Percentiles rank a stretch among this genome's conserved stretches.
These are phyloP conservation scores for Ibycter americanus DNA, from an alignment of 2,797 vertebrate genomes.

Conservation along the genomic window DNA sequence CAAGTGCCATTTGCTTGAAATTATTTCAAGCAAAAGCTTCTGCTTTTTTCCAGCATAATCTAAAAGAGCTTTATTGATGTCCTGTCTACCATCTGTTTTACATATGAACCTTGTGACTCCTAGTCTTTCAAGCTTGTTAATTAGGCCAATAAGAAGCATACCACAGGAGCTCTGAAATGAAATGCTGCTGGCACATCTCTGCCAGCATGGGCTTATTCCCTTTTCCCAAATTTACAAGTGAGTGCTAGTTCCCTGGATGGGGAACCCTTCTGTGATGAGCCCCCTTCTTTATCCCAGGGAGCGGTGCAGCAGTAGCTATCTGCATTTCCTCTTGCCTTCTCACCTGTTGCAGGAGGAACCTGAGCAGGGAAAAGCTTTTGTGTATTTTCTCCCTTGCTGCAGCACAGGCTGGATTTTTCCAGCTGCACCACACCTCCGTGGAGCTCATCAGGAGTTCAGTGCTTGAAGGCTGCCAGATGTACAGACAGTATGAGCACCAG, in stretches of 20 bases:
- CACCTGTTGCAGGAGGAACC: background rate
- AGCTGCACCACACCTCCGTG: background rate
- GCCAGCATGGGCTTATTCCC: background rate
- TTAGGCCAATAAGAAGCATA: slow-evolving; percentile 42
- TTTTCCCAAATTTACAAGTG: background rate
- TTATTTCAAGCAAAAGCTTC: slow-evolving; percentile 29
- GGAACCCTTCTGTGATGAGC: background rate
- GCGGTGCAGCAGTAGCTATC: background rate
- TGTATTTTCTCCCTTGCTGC: background rate
- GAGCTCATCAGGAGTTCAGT: background rate
- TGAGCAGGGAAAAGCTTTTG: background rate
- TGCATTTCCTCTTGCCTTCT: background rate
- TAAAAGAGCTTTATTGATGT: slow-evolving; percentile 57
- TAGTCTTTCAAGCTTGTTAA: slow-evolving; percentile 60
- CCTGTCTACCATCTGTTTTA: slow-evolving; percentile 60
- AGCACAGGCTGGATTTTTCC: background rate
- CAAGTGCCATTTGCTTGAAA: slow-evolving; percentile 19
- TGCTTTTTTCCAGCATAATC: background rate
- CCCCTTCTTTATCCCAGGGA: background rate
- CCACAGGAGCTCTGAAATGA: slow-evolving; percentile 7
- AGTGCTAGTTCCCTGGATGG: background rate
- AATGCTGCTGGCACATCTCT: background rate
- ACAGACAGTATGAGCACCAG: background rate
- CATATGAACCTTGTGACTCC: slow-evolving; percentile 55
- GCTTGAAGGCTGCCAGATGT: background rate